phyloP scores from a whole-genome alignment of 2,888 invertebrate species.

The Isoperla grammatica region DNA sequence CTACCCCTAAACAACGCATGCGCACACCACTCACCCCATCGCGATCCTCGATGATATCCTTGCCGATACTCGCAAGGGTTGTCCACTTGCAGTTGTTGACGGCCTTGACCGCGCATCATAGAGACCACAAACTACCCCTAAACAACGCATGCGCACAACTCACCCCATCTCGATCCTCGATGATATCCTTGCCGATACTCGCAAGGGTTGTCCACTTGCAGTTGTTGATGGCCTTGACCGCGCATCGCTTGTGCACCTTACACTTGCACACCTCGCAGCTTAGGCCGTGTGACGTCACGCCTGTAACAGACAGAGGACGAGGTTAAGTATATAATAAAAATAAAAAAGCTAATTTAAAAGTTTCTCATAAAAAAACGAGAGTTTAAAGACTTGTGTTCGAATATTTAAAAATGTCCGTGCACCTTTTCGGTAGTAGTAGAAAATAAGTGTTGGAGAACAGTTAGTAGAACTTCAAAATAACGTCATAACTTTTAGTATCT shows the following conservation, averaged over 20 bases:
- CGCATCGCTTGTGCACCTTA: constrained; percentile 94
- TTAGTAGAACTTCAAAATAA: too few species aligned
- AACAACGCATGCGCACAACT: too few species aligned
- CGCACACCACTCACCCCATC: constrained; percentile 89
- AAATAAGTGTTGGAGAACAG: too few species aligned
- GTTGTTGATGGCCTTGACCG: constrained; percentile 84
- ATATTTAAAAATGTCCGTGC: too few species aligned
- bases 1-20: too few species aligned
- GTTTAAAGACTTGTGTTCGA: too few species aligned
- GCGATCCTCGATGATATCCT: constrained; percentile 86
- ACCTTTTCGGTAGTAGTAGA: too few species aligned
- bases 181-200: constrained; percentile 89
- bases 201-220: constrained; percentile 98
- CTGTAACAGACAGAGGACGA: constrained; percentile 42
- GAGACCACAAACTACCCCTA: too few species aligned
- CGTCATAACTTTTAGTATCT: too few species aligned
- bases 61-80: constrained; percentile 90
- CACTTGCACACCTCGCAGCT: constrained; percentile 98
- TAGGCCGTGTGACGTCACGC: constrained; percentile 91
- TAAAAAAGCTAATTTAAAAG: too few species aligned
- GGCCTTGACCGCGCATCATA: constrained; percentile 88
- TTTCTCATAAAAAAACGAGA: too few species aligned
- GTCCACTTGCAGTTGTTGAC: constrained; percentile 98
- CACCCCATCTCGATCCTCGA: constrained; percentile 89
- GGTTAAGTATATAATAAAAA: too few species aligned